Evolutionary conservation across 2,797 vertebrate species (phyloP).

Genomic region (Lithobates pipiens): DNA sequence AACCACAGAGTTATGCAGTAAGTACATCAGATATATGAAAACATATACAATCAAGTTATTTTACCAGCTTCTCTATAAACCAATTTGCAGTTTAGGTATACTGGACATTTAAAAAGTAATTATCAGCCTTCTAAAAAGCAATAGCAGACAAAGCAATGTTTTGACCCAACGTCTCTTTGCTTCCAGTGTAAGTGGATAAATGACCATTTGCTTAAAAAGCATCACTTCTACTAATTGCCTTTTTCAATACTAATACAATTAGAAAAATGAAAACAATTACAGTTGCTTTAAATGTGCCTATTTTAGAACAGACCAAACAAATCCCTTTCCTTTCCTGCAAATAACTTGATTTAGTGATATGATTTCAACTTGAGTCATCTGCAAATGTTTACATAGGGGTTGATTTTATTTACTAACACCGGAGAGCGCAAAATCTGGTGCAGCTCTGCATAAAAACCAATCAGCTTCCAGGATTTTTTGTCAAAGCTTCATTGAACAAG

Average conservation of each 20-base stretch:
- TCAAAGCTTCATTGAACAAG: too few relatives aligned
- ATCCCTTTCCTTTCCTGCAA: neutral
- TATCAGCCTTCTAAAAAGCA: neutral
- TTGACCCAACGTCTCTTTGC: neutral
- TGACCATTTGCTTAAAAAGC: neutral
- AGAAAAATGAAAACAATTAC: conserved; percentile 27
- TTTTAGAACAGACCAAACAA: neutral
- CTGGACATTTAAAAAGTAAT: neutral
- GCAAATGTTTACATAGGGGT: neutral
- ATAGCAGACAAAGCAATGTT: neutral
- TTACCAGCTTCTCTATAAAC: neutral
- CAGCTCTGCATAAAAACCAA: too few relatives aligned
- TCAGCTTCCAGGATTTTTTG: too few relatives aligned
- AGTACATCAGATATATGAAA: neutral
- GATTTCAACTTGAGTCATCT: neutral
- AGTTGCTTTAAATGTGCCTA: neutral
- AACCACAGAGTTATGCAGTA: too few relatives aligned
- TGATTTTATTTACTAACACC: too few relatives aligned
- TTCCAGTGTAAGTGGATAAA: conserved; percentile 8
- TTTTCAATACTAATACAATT: neutral
- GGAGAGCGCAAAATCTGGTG: too few relatives aligned
- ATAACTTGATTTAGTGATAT: neutral
- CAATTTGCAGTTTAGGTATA: neutral
- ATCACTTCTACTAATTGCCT: neutral
- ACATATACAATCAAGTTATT: neutral